phyloP scores from a whole-genome alignment of 2,113 vertebrate species.

The Halichoeres trimaculatus region DNA sequence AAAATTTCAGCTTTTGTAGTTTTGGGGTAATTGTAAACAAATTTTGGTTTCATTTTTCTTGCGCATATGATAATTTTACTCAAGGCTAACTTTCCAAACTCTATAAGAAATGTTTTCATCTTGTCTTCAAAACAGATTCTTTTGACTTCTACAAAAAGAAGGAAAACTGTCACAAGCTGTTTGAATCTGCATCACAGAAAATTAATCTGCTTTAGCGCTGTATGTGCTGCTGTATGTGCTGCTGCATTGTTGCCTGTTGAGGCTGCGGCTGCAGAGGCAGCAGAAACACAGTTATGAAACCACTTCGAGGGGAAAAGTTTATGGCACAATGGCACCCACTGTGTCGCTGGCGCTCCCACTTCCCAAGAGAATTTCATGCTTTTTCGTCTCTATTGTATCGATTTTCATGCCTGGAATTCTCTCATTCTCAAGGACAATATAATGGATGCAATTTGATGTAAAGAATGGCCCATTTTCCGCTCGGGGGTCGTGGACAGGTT shows the following conservation, averaged over 20 bases:
- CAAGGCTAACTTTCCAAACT: no score
- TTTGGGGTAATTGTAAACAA: no score
- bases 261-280: slow-evolving; percentile 43
- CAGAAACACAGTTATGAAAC: slow-evolving; percentile 54
- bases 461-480: slow-evolving; percentile 69
- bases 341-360: slow-evolving; percentile 67
- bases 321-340: slow-evolving; percentile 68
- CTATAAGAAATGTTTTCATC: no score
- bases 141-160: slow-evolving; percentile 17
- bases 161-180: slow-evolving; percentile 15
- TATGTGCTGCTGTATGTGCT: slow-evolving; percentile 6
- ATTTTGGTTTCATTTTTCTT: no score
- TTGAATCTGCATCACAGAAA: slow-evolving; percentile 20
- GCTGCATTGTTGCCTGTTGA: slow-evolving; percentile 42
- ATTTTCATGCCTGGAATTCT: slow-evolving; percentile 75
- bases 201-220: neutral
- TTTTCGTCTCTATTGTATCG: slow-evolving; percentile 69
- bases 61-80: no score
- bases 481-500: slow-evolving; percentile 55
- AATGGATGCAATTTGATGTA: slow-evolving; percentile 71
- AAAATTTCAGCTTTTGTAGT: no score
- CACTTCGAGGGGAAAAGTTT: slow-evolving; percentile 54
- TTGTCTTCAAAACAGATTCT: neutral
- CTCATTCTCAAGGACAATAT: slow-evolving; percentile 69
- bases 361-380: slow-evolving; percentile 67